phyloP scores from a whole-genome alignment of 2,888 invertebrate species.

The Torymus auratus region DNA sequence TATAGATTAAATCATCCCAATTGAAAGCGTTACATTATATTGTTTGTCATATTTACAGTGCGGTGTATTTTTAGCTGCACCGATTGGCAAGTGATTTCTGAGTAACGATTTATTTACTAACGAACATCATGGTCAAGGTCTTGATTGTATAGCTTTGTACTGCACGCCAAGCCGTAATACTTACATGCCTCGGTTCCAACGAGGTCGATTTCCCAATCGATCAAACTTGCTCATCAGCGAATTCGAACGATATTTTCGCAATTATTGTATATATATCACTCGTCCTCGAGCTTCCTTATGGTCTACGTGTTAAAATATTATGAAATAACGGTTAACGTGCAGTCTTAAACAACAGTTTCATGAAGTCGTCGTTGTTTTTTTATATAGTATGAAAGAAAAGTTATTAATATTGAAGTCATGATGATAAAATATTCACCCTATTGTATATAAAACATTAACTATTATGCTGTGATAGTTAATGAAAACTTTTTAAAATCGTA shows the following conservation, averaged over 20 bases:
- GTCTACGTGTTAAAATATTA: constrained; percentile 21
- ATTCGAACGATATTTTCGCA: constrained; percentile 45
- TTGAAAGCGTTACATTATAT: no score
- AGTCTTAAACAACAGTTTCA: neutral
- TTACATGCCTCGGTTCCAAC: constrained; percentile 24
- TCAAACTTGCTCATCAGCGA: constrained; percentile 53
- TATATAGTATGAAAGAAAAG: no score
- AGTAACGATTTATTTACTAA: constrained; percentile 13
- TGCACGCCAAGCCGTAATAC: constrained; percentile 7
- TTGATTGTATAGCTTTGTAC: constrained; percentile 4
- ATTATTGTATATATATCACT: constrained; percentile 13
- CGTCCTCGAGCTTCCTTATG: neutral
- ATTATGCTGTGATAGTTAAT: no score
- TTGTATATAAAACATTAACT: no score
- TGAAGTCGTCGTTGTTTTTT: no score
- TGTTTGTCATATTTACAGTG: no score
- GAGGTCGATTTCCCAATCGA: constrained; percentile 47
- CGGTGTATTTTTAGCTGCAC: neutral
- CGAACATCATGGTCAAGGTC: constrained; percentile 44
- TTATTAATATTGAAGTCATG: no score
- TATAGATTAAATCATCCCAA: no score
- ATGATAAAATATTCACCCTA: no score
- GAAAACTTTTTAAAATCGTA: no score
- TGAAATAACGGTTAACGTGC: neutral
- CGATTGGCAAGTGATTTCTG: constrained; percentile 9